Percentiles rank a stretch among this genome's conserved stretches.
Conservation (phyloP, 2,888 invertebrate species). For the Napeogenes sylphis region DNA sequence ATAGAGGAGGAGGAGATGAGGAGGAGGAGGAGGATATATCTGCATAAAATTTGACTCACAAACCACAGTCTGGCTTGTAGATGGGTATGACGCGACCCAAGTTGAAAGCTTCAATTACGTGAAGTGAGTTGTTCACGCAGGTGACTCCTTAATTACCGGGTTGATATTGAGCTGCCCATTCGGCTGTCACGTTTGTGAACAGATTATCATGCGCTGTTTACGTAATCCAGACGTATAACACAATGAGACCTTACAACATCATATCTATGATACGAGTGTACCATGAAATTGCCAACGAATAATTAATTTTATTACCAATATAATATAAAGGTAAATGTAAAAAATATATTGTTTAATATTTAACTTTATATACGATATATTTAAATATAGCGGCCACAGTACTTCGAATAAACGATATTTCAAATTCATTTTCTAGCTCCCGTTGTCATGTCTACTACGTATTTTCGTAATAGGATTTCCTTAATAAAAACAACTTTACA, state of each 20-base stretch:
- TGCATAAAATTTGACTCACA: constrained; percentile 72
- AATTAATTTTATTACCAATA: too few relatives aligned
- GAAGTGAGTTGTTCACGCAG: constrained; percentile 74
- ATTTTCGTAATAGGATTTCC: constrained; percentile 3
- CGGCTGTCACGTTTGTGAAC: constrained; percentile 69
- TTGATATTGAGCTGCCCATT: constrained; percentile 73
- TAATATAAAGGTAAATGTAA: too few relatives aligned
- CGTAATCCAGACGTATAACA: constrained; percentile 37
- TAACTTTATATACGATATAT: not conserved
- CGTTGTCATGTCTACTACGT: constrained; percentile 48
- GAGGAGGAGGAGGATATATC: constrained; percentile 53
- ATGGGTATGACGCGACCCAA: constrained; percentile 69
- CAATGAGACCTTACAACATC: constrained; percentile 21
- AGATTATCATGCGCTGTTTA: constrained; percentile 65
- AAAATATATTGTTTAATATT: too few relatives aligned
- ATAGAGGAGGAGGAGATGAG: constrained; percentile 42
- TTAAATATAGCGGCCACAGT: constrained; percentile 48
- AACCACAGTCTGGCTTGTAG: constrained; percentile 63
- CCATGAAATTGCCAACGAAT: too few relatives aligned
- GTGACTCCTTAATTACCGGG: constrained; percentile 75
- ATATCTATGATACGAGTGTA: not conserved
- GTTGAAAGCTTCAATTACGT: constrained; percentile 74
- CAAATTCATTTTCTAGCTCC: constrained; percentile 62
- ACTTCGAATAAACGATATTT: constrained; percentile 57
- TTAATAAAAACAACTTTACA: not conserved